Base-by-base conservation (phyloP, 2,113 vertebrate species). In the Hemibates koningsi region DNA sequence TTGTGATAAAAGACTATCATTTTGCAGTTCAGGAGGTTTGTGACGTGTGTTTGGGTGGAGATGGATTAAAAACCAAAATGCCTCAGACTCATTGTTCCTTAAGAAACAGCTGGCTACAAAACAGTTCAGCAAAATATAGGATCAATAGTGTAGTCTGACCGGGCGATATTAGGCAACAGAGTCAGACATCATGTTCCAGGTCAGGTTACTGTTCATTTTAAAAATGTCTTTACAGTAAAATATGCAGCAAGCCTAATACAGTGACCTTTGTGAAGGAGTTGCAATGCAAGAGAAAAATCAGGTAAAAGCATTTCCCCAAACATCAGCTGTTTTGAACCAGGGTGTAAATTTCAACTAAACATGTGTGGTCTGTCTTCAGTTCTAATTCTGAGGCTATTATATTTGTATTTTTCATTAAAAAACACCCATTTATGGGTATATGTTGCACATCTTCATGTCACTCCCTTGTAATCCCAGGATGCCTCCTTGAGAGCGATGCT, bases 261-360 rank as follows among this genome's bases (percentile, higher is more conserved):
- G 7, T 81, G 88, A 86, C 86, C 84, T 93, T 78, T 71, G 53
- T 19, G 17, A 6, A 82, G 63, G 59, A 88, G 82, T 38, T 90
- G 8, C 19, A 68, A 16, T 9, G 13, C 86, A 86, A 78, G 45
- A 32, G 45, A 48, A 78, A 78, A 50, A 50, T 78, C 16, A 52
- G 52, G 71, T 61, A 36, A 32, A 48, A 21, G 10, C 19, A 36
- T 56, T 63, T 59, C 24, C 53, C 38, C 9, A 82, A 17, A 57
- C 24, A 56, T 32, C 10, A n/a, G 24, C 34, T 36, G 36, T 76
- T 57, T 56, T 34, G 27, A 57, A 5, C 52, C 52, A 81, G 9
- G 24, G 16, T 76, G 6, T 48, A 76, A 50, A 24, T 19, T 76
- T 76, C 10, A 76, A 76, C 43, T 19, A 29, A 76, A 50, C 16